Evolutionary conservation across 2,888 invertebrate species (phyloP).

Genomic region (Troilus luridus): DNA sequence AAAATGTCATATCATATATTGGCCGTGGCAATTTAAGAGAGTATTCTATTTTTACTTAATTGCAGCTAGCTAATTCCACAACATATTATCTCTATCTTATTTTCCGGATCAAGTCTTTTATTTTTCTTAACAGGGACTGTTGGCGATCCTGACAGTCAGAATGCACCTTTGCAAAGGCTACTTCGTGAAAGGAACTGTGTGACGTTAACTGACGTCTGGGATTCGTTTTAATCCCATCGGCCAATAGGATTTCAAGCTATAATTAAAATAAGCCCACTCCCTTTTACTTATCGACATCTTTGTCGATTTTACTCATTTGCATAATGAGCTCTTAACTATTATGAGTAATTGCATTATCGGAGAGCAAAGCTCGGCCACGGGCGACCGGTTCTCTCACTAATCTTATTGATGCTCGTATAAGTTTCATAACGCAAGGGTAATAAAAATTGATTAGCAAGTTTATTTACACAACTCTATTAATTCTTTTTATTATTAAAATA

Average conservation of each 20-base stretch:
- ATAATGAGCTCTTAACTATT: slow-evolving; percentile 14
- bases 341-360: slow-evolving; percentile 1
- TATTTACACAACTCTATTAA: neutral
- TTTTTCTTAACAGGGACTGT: neutral
- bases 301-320: neutral
- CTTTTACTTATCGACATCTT: slow-evolving; percentile 19
- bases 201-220: neutral
- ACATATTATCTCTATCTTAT: neutral
- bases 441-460: neutral
- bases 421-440: neutral
- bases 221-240: neutral
- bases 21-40: neutral
- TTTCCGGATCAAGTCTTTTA: neutral
- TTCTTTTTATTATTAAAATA: neutral
- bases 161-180: neutral
- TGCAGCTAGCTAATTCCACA: neutral
- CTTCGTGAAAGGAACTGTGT: neutral
- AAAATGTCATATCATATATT: no score
- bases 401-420: neutral
- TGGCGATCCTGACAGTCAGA: neutral
- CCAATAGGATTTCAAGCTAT: slow-evolving; percentile 23
- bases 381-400: neutral
- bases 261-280: neutral
- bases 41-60: neutral
- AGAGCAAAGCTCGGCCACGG: neutral